Conservation (phyloP, 2,797 vertebrate genomes). For the Tenualosa thibaudeaui region DNA sequence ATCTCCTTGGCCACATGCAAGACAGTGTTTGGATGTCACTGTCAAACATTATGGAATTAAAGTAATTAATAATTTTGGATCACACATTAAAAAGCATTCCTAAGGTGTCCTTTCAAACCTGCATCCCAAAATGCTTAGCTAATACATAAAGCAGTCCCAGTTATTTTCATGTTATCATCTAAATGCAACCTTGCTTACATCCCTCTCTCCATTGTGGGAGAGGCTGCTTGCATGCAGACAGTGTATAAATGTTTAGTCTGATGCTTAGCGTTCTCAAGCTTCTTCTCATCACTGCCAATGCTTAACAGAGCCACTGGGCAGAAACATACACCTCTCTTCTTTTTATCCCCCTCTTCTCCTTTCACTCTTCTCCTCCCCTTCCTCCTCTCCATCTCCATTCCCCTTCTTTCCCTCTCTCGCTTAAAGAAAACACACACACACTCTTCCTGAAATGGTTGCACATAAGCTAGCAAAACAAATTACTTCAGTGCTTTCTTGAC, state of each 20-base stretch:
- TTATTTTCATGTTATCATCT: neutral
- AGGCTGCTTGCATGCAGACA: slow-evolving; percentile 43
- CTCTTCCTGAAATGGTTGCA: slow-evolving; percentile 53
- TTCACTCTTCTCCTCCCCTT: neutral
- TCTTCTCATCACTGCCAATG: slow-evolving; percentile 20
- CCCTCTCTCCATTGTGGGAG: slow-evolving; percentile 1
- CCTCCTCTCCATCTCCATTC: slow-evolving; percentile 19
- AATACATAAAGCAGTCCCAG: neutral
- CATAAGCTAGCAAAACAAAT: slow-evolving; percentile 54
- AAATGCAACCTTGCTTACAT: neutral
- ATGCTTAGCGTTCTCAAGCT: slow-evolving; percentile 35
- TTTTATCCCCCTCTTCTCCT: neutral
- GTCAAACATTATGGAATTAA: neutral
- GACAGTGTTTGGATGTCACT: neutral
- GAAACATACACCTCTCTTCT: neutral
- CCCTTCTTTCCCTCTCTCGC: neutral
- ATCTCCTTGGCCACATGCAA: neutral
- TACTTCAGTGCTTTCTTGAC: slow-evolving; percentile 38
- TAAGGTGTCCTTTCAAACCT: neutral
- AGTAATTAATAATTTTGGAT: neutral
- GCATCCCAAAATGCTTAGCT: neutral
- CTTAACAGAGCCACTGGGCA: neutral
- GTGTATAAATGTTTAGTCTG: slow-evolving; percentile 60
- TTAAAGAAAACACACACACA: neutral
- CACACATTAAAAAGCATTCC: neutral